Percentiles rank a stretch among this genome's conserved stretches.
Conservation (phyloP, 2,113 vertebrate species). For the Alligator mississippiensis region DNA sequence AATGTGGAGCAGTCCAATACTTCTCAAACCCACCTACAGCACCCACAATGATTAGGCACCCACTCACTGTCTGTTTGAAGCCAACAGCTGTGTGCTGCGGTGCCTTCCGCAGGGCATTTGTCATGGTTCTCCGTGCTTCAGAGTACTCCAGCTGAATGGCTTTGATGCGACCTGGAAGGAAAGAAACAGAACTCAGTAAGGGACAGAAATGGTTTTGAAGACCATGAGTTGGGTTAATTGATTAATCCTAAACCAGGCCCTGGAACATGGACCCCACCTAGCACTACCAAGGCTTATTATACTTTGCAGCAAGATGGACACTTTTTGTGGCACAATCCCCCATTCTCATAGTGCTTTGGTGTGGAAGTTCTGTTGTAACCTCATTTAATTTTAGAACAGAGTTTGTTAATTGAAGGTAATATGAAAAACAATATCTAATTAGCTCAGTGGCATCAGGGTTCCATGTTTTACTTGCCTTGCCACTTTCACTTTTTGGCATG, state of each 20-base stretch:
- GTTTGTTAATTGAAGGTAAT: background rate
- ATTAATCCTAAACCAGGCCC: background rate
- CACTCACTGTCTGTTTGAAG: slow-evolving; percentile 95
- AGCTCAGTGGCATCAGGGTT: background rate
- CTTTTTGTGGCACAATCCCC: background rate
- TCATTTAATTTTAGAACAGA: background rate
- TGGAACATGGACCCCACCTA: background rate
- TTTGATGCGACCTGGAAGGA: slow-evolving; percentile 91
- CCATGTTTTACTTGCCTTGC: background rate
- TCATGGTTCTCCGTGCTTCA: slow-evolving; percentile 93
- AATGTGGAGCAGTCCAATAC: too few relatives aligned
- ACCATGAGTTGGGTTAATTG: background rate
- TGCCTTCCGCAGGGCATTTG: slow-evolving; percentile 95
- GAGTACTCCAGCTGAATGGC: slow-evolving; percentile 98
- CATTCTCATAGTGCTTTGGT: background rate
- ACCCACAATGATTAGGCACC: rapidly evolving
- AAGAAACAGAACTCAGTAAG: background rate
- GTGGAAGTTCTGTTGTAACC: background rate
- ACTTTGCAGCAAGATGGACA: background rate
- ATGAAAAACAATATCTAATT: background rate
- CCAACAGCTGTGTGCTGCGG: slow-evolving; percentile 97
- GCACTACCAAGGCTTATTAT: background rate
- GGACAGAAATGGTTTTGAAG: background rate
- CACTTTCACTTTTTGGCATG: background rate
- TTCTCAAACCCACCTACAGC: rapidly evolving